phyloP scores from a whole-genome alignment of 2,888 invertebrate genomes.

The Himalopsyche anomala region DNA sequence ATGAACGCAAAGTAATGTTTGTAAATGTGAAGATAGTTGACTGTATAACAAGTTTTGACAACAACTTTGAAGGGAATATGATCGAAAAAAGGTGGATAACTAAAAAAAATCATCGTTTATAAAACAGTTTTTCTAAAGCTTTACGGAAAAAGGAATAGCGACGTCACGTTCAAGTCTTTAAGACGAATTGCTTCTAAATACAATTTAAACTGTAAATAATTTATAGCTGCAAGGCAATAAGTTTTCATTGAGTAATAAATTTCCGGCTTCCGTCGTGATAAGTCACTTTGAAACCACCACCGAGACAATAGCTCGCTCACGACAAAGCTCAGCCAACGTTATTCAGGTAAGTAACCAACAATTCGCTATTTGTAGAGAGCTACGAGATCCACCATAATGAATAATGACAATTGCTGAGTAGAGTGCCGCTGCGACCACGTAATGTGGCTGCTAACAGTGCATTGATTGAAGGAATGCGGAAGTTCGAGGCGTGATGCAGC shows the following conservation, averaged over 20 bases:
- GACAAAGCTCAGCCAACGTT: background rate
- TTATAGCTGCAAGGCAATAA: background rate
- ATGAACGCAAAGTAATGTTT: too few species aligned
- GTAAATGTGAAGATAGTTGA: too few species aligned
- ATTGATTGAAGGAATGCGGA: background rate
- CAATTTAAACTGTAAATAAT: too few species aligned
- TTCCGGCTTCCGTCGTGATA: background rate
- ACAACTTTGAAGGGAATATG: too few species aligned
- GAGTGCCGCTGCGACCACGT: background rate
- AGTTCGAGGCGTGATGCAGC: background rate
- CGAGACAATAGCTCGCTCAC: slow-evolving; percentile 8
- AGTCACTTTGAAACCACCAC: background rate
- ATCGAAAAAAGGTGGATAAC: too few species aligned
- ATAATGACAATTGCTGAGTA: background rate
- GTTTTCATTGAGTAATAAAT: background rate
- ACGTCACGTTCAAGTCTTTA: too few species aligned
- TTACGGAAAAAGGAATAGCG: too few species aligned
- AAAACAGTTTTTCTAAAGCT: too few species aligned
- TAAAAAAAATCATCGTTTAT: too few species aligned
- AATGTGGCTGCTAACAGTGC: slow-evolving; percentile 3
- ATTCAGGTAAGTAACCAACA: background rate
- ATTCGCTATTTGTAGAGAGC: background rate
- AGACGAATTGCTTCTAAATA: too few species aligned
- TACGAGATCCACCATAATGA: background rate
- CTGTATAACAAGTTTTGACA: too few species aligned